phyloP scores from a whole-genome alignment of 2,113 vertebrate genomes.

The Anser brachyrhynchus region DNA sequence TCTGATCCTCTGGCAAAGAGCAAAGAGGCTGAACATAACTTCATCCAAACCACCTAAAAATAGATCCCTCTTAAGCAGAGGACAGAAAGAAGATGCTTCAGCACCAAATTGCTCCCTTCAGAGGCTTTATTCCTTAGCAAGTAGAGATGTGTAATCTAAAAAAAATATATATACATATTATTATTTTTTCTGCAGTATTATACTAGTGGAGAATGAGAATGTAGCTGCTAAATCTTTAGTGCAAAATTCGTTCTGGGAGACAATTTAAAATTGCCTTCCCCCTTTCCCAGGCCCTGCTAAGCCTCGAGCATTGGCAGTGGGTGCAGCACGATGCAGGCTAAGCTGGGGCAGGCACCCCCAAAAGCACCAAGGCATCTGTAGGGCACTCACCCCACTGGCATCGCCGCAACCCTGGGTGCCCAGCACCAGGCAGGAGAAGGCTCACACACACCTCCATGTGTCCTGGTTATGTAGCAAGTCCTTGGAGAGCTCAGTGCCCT shows the following conservation, averaged over 20 bases:
- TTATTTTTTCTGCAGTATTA: not conserved
- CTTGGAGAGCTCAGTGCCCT: not conserved
- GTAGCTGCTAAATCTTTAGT: not conserved
- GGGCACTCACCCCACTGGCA: too few relatives aligned
- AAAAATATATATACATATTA: not conserved
- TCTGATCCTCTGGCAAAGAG: not conserved
- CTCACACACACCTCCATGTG: not conserved
- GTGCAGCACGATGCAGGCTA: not conserved
- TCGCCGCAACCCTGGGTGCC: not conserved
- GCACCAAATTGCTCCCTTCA: constrained; percentile 1
- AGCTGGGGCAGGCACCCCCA: fast-evolving
- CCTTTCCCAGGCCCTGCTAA: not conserved
- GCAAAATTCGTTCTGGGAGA: not conserved
- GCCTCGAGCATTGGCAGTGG: not conserved
- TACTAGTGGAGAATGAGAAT: not conserved
- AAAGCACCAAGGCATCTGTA: not conserved
- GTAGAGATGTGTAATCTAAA: not conserved
- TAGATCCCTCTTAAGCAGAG: not conserved
- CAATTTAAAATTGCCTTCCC: not conserved
- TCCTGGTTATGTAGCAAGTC: not conserved
- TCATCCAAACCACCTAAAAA: constrained; percentile 19
- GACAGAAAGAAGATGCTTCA: not conserved
- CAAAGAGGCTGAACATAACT: not conserved
- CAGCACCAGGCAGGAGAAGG: not conserved
- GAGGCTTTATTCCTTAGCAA: not conserved